A percentile compares a stretch with the other conserved stretches of the same genome.
These are phyloP conservation scores for Drosophila kambysellisi DNA, from an alignment of 2,888 invertebrate genomes.

Conservation along the genomic window DNA sequence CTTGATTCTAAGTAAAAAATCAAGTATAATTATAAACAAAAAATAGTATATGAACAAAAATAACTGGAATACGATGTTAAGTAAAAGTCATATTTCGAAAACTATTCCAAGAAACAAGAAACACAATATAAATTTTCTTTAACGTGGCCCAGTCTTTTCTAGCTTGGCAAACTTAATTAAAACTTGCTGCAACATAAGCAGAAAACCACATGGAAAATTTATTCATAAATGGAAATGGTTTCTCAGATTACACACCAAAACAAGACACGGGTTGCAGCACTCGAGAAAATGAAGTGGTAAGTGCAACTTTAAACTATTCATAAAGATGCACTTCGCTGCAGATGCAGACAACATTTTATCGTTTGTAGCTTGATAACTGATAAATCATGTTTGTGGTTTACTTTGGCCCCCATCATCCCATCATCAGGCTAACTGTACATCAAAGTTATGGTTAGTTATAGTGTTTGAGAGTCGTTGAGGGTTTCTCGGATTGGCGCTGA, in stretches of 20 bases:
- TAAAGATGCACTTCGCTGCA: conserved; percentile 31
- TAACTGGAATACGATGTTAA: background rate
- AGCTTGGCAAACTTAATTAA: conserved; percentile 27
- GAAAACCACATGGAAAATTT: conserved; percentile 44
- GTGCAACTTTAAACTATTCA: conserved; percentile 48
- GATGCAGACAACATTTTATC: conserved; percentile 28
- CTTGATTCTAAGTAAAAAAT: background rate
- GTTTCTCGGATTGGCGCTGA: conserved; percentile 32
- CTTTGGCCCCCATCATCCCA: conserved; percentile 14
- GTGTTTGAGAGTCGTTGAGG: conserved; percentile 8
- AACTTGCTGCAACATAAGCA: conserved; percentile 25
- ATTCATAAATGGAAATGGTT: conserved; percentile 29
- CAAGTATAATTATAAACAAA: background rate
- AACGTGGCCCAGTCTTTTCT: background rate
- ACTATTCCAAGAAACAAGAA: conserved; percentile 6
- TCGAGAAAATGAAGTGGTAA: conserved; percentile 32
- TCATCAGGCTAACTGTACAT: conserved; percentile 54
- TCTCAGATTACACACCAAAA: conserved; percentile 50
- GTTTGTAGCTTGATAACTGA: conserved; percentile 33
- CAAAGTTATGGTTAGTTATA: conserved; percentile 44
- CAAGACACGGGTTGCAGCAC: conserved; percentile 5
- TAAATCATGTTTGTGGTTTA: conserved; percentile 56
- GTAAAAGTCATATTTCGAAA: conserved; percentile 2
- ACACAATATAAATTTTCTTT: background rate
- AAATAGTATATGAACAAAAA: background rate